Evolutionary conservation across 2,888 invertebrate genomes (phyloP), one percentile per base, ranked within the genome.

Genomic region (Drosophila ustulata): DNA sequence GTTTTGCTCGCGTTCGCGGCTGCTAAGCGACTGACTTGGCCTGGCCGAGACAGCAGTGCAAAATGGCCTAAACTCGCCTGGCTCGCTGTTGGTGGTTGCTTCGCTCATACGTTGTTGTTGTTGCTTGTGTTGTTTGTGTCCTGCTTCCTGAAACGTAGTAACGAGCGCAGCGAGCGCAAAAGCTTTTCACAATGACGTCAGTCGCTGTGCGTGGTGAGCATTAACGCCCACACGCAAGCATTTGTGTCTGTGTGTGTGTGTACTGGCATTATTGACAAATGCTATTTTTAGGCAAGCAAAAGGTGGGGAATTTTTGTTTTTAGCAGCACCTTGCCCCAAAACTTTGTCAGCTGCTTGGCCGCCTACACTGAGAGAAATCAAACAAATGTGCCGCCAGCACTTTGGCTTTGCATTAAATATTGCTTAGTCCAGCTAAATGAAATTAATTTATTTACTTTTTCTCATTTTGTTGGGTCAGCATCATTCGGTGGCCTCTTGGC

Each of bases 181-280:
- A 90, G 91, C 90, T 90, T 82, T 86, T 13, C 49, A 78, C 84
- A 81, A 89, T 90, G 90, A 90, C 90, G 90, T 90, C 90, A 90
- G 75, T 64, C 7, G 80, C 81, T 75, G 76, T 77, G 75, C 65
- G 69, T 80, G 74, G 62, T 63, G 52, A 64, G 52, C 66, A 70
- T 56, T 56, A 59, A 63, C 82, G 58, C 81, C 86, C 83, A 86
- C 80, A 73, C 23, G 5, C 39, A 26, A 11, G 18, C 34, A 49
- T 41, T 47, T 32, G 37, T 57, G 43, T 52, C 55, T 46, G 28
- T 65, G 61, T 63, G 70, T 58, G 45, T 64, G 76, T 71, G 73
- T 68, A 78, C 50, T 65, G 66, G 72, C 66, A 73, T 82, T 88
- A 82, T 89, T 84, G 88, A 85, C 72, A 72, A 80, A 73, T 73